These are phyloP conservation scores for Cepaea hortensis DNA, from an alignment of 2,888 invertebrate species.

Conservation along the genomic window DNA sequence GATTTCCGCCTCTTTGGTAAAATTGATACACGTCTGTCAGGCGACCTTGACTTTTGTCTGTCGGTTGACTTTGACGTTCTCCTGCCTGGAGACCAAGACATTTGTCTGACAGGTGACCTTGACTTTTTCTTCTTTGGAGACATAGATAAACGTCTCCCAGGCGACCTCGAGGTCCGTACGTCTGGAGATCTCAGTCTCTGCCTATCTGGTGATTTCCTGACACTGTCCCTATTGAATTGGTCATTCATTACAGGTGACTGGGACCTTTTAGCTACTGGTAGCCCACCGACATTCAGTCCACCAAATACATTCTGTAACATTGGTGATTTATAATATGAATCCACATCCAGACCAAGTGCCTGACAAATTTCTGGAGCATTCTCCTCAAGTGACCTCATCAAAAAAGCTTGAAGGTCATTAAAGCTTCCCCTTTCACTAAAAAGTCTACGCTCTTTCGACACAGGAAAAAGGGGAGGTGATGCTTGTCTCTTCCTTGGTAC, in stretches of 20 bases:
- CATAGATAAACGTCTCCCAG: not conserved
- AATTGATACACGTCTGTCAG: no score
- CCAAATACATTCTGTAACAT: not conserved
- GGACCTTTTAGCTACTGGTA: not conserved
- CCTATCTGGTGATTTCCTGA: not conserved
- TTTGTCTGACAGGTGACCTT: not conserved
- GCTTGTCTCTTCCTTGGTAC: constrained; percentile 17
- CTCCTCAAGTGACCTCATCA: not conserved
- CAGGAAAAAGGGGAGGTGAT: constrained; percentile 12
- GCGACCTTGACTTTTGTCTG: not conserved
- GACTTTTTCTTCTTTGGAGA: not conserved
- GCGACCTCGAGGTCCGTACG: not conserved
- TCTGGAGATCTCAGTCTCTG: not conserved
- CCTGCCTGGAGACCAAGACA: not conserved
- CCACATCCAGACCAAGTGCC: not conserved
- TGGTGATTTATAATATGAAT: not conserved
- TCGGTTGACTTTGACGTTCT: constrained; percentile 1
- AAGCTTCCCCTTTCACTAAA: not conserved
- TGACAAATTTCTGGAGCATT: not conserved
- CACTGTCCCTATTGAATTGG: not conserved
- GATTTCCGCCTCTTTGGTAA: not conserved
- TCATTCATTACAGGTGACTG: not conserved
- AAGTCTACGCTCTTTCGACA: constrained; percentile 30
- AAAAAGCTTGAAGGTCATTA: not conserved
- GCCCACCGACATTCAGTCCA: not conserved